Evolutionary conservation across 2,113 vertebrate genomes (phyloP).

Genomic region (Cepphus grylle): DNA sequence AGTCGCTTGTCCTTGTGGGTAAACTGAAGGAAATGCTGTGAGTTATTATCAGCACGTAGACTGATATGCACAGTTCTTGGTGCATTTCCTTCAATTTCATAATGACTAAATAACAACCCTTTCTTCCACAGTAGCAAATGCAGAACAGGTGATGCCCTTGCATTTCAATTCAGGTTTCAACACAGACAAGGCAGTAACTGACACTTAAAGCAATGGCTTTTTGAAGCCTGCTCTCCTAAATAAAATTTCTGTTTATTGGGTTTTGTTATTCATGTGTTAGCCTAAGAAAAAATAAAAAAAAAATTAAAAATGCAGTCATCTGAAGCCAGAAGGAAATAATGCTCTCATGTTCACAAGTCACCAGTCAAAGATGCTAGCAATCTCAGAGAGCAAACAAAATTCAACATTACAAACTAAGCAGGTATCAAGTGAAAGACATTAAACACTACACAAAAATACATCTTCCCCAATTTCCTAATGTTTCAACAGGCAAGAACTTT

Average conservation of each 20-base stretch:
- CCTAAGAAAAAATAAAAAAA: not conserved
- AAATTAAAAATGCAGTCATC: not conserved
- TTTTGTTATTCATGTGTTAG: fast-evolving
- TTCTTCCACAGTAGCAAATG: not conserved
- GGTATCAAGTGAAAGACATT: not conserved
- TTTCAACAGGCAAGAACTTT: not conserved
- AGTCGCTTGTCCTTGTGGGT: not conserved
- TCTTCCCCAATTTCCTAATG: not conserved
- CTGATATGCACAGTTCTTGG: not conserved
- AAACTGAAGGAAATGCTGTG: not conserved
- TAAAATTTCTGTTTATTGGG: not conserved
- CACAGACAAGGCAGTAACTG: not conserved
- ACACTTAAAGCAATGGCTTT: not conserved
- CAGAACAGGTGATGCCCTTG: not conserved
- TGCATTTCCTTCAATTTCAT: not conserved
- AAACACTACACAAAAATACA: not conserved
- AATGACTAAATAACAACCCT: not conserved
- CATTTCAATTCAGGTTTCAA: not conserved
- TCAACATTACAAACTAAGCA: not conserved
- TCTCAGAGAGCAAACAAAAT: not conserved
- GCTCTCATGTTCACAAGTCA: not conserved
- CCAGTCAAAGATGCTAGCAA: not conserved
- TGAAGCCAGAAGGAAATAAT: not conserved
- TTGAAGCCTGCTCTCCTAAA: not conserved
- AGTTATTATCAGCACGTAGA: not conserved